Percentiles rank a stretch among this genome's conserved stretches.
Evolutionary conservation across 2,797 vertebrate species (phyloP).

Genomic region (Lindbergichthys nudifrons): DNA sequence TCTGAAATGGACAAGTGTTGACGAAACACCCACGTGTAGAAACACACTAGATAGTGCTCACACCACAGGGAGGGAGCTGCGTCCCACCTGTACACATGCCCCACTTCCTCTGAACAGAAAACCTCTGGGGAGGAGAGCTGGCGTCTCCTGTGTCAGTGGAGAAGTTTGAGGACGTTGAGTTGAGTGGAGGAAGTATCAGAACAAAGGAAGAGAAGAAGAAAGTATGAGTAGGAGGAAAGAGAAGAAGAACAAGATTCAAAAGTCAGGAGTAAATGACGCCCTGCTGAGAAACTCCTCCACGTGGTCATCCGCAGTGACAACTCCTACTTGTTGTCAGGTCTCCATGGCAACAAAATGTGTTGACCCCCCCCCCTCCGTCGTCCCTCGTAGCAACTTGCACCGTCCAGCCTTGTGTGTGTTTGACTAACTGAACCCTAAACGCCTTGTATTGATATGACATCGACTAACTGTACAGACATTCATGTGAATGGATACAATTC

Average conservation of each 20-base stretch:
- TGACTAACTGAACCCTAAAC: slow-evolving; percentile 48
- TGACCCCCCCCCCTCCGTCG: slow-evolving; percentile 7
- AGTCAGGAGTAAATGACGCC: slow-evolving; percentile 76
- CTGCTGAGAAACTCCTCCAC: slow-evolving; percentile 77
- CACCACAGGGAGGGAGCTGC: slow-evolving; percentile 35
- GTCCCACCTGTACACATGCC: slow-evolving; percentile 32
- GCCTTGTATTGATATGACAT: slow-evolving; percentile 42
- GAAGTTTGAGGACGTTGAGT: slow-evolving; percentile 20
- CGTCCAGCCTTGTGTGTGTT: slow-evolving; percentile 58
- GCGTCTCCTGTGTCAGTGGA: slow-evolving; percentile 23
- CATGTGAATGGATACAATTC: slow-evolving; percentile 35
- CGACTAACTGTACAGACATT: slow-evolving; percentile 56
- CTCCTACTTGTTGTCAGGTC: slow-evolving; percentile 33
- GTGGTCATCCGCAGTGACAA: slow-evolving; percentile 45
- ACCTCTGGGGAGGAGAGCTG: slow-evolving; percentile 16
- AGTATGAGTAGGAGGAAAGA: not conserved
- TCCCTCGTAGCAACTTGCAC: slow-evolving; percentile 41
- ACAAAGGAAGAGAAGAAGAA: not conserved
- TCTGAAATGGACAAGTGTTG: slow-evolving; percentile 93
- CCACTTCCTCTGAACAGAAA: slow-evolving; percentile 48
- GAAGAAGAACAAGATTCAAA: not conserved
- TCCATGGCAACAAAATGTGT: slow-evolving; percentile 50
- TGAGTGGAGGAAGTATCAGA: slow-evolving; percentile 29
- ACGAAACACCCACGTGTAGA: slow-evolving; percentile 41
- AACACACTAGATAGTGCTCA: slow-evolving; percentile 21